Percentiles rank a stretch among this genome's conserved stretches.
Evolutionary conservation across 2,888 invertebrate species (phyloP).

Genomic region (Smittia sp.): DNA sequence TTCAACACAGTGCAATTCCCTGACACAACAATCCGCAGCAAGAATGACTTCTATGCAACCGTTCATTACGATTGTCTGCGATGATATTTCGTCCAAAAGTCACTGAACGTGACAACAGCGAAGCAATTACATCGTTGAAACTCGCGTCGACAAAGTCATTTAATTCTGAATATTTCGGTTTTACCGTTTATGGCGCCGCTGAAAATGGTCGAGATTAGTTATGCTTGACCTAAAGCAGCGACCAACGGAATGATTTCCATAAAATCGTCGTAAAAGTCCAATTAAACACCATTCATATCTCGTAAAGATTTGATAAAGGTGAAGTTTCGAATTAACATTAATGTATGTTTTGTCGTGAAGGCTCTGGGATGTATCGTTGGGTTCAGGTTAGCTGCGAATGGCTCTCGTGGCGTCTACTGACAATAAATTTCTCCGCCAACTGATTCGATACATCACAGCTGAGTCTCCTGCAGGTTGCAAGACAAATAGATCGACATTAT

Average conservation of each 20-base stretch:
- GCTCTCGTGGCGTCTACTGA: background rate
- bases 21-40: background rate
- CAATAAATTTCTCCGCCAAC: background rate
- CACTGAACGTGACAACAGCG: background rate
- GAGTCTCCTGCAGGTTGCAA: background rate
- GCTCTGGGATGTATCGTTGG: background rate
- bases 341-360: background rate
- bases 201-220: background rate
- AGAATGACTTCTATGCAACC: background rate
- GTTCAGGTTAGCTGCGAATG: background rate
- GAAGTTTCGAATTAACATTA: background rate
- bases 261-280: constrained; percentile 11
- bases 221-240: background rate
- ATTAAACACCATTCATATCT: constrained; percentile 19
- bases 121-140: no score
- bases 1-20: background rate
- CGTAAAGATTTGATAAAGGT: constrained; percentile 1
- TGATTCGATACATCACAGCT: background rate
- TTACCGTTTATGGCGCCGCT: background rate
- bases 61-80: background rate
- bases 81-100: background rate
- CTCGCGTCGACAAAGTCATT: background rate
- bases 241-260: background rate
- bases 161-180: background rate
- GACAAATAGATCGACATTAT: constrained; percentile 13